Evolutionary conservation across 1,140 invertebrate species (phyloP).

Genomic region (Trichonephila inaurata): DNA sequence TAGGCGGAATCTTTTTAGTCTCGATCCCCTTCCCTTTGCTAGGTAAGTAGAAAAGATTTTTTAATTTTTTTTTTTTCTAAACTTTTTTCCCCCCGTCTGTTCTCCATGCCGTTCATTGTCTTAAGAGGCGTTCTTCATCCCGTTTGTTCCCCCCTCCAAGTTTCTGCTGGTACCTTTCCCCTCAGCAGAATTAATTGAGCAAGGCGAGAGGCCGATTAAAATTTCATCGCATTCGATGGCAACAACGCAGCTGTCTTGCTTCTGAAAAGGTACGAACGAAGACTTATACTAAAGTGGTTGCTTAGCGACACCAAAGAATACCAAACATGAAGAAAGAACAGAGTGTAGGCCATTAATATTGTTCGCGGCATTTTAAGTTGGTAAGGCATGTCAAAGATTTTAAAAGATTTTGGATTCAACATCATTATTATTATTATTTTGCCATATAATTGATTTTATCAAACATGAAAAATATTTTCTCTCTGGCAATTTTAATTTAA

Average conservation of each 20-base stretch:
- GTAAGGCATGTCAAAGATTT: background rate
- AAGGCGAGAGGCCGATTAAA: constrained; percentile 75
- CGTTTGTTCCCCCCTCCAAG: background rate
- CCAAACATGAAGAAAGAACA: constrained; percentile 55
- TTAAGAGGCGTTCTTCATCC: constrained; percentile 31
- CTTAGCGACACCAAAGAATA: constrained; percentile 55
- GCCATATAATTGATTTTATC: too few relatives aligned
- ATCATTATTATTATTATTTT: background rate
- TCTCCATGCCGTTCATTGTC: constrained; percentile 46
- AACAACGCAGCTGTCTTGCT: constrained; percentile 65
- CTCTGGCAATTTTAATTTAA: too few relatives aligned
- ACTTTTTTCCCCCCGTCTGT: background rate
- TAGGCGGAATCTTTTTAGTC: constrained; percentile 39
- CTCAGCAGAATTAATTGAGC: constrained; percentile 69
- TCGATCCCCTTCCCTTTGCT: constrained; percentile 23
- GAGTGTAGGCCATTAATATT: background rate
- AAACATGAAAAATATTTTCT: too few relatives aligned
- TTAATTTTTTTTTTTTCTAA: constrained; percentile 15
- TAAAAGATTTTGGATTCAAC: background rate
- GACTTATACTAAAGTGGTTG: constrained; percentile 56
- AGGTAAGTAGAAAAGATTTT: constrained; percentile 27
- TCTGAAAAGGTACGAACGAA: constrained; percentile 52
- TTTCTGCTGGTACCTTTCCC: background rate
- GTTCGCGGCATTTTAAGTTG: background rate
- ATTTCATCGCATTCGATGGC: constrained; percentile 74